phyloP scores from a whole-genome alignment of 1,140 invertebrate genomes.

The Lasioglossum baleicum region DNA sequence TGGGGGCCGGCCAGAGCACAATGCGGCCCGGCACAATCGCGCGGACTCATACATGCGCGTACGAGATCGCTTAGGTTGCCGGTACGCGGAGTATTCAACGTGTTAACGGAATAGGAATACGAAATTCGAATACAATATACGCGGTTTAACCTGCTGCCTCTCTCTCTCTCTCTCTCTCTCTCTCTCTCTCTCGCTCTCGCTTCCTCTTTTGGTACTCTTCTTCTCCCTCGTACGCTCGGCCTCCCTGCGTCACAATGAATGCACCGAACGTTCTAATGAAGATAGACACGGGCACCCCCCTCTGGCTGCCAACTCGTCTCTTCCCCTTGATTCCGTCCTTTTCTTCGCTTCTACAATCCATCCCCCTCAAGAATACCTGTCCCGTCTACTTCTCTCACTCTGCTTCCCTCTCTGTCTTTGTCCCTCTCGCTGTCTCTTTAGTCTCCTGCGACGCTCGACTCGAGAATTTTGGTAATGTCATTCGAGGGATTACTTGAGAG shows the following conservation, averaged over 20 bases:
- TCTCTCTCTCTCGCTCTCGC: slow-evolving; percentile 5
- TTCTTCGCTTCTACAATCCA: slow-evolving; percentile 3
- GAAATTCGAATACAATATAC: slow-evolving; percentile 55
- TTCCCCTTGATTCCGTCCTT: not conserved
- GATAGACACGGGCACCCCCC: slow-evolving; percentile 38
- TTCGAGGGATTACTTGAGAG: slow-evolving; percentile 6
- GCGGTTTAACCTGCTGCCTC: slow-evolving; percentile 56
- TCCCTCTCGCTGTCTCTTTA: not conserved
- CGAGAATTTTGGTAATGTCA: slow-evolving; percentile 38
- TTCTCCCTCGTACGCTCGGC: not conserved
- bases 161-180: slow-evolving; percentile 21
- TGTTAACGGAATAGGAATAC: slow-evolving; percentile 46
- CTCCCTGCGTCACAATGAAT: slow-evolving; percentile 11
- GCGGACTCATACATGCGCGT: slow-evolving; percentile 57
- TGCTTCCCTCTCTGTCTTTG: not conserved
- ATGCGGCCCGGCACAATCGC: slow-evolving; percentile 43
- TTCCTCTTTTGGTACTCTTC: not conserved
- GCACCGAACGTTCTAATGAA: slow-evolving; percentile 46
- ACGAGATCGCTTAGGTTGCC: slow-evolving; percentile 42
- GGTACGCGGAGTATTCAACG: slow-evolving; percentile 30
- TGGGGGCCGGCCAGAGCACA: slow-evolving; percentile 35
- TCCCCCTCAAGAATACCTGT: slow-evolving; percentile 14
- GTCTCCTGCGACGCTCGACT: slow-evolving; percentile 32
- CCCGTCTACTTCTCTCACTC: not conserved
- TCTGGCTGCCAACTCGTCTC: slow-evolving; percentile 23